Evolutionary conservation across 1,140 invertebrate species (phyloP), one percentile per base, ranked within the genome.

Genomic region (Nylanderia fulva): DNA sequence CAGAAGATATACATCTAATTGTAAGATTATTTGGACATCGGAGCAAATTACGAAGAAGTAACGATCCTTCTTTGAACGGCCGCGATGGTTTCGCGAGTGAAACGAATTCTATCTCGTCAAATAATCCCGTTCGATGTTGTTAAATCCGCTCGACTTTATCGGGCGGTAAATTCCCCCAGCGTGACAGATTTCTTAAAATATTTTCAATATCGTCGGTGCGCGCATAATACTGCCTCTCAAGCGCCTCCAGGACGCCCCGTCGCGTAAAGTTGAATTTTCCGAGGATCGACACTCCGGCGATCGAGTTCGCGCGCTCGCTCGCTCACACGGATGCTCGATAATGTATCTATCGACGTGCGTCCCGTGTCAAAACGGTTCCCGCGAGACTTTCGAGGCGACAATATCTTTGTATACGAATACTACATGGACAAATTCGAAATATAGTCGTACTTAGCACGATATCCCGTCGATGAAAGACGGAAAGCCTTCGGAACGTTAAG

Each of bases 181-280:
- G 54, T 74, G 80, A 83, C 68, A 63, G 80, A 83, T 74, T 72
- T 74, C 80, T 74, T 83, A 83, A 83, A 83, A 83, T 83, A 83
- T 83, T 83, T 83, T 83, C 80, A 74, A 74, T 80, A 80, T 71
- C 69, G 24, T 24, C 13, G 68, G 9, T n/a, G 36, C 52, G 69
- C 36, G 56, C 63, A 79, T 39, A 80, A 42, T 56, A 24, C 33
- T 58, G 11, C 64, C 33, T 80, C 64, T 72, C 52, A 58, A 58
- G 29, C 42, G 29, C 15, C 33, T 83, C 21, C 56, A 82, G 39
- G 39, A 64, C 4, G 54, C 56, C 42, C 29, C 42, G 42, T 29
- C 54, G 27, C 13, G 56, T 39, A 54, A 76, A 63, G 56, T 84
- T 64, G 80, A 75, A 84, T 84, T 84, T 84, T 74, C 80, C 80